These are phyloP conservation scores for Zaprionus tsacasi DNA, from an alignment of 1,140 invertebrate species.

Conservation along the genomic window DNA sequence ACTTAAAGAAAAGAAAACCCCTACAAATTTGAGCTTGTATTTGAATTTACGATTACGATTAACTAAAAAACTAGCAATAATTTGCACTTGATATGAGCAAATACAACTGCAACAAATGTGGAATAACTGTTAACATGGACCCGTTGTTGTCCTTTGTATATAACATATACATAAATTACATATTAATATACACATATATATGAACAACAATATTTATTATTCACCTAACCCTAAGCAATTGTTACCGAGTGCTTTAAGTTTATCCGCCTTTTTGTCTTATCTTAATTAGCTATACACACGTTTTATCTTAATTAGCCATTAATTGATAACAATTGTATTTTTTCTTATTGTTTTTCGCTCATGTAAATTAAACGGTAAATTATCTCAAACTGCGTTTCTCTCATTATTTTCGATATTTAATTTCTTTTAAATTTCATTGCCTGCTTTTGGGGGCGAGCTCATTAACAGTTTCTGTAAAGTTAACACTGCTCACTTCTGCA, in stretches of 20 bases:
- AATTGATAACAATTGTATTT: constrained; percentile 38
- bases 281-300: constrained; percentile 56
- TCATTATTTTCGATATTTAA: no score
- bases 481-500: no score
- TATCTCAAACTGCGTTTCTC: constrained; percentile 16
- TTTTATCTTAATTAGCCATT: constrained; percentile 42
- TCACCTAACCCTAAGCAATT: constrained; percentile 69
- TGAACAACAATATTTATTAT: constrained; percentile 30
- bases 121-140: constrained; percentile 69
- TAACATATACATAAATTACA: constrained; percentile 28
- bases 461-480: background rate
- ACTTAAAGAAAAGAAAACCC: constrained; percentile 23
- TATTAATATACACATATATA: constrained; percentile 44
- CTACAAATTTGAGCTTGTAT: constrained; percentile 73
- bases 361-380: constrained; percentile 41
- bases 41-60: constrained; percentile 68
- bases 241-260: constrained; percentile 76
- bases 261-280: constrained; percentile 55
- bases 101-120: constrained; percentile 33
- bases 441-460: no score
- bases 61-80: constrained; percentile 46
- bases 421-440: no score
- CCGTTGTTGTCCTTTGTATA: constrained; percentile 40
- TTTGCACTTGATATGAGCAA: constrained; percentile 20
- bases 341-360: constrained; percentile 88